Evolutionary conservation across 1,140 invertebrate genomes (phyloP), one percentile per base, ranked within the genome.

Genomic region (Papilio dardanus): DNA sequence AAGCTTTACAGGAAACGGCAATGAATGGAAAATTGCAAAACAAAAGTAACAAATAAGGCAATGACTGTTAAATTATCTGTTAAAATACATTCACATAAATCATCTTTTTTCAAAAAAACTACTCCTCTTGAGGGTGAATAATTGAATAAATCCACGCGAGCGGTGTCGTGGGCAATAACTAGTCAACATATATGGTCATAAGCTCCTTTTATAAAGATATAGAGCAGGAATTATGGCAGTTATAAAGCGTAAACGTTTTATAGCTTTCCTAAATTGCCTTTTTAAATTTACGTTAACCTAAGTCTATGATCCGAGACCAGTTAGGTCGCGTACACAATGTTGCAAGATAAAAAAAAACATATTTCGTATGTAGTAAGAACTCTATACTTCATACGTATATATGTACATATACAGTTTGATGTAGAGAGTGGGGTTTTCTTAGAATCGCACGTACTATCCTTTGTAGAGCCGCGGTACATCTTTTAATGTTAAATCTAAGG

Each of bases 391-490:
- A 87, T 89, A 87, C 87, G 86, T 84, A 87, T 84, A 83, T 83
- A 83, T 75, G 83, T 84, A 90, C 86, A 83, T 84, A 82, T 86
- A 91, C 89, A 92, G 91, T 91, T 92, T 91, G 89, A 89, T 88
- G 88, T 91, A 88, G 88, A 91, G 88, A 91, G 84, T 83, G 87
- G 86, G 86, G 82, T 82, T 87, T 91, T 92, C 89, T 80, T 77
- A 81, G 86, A 90, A 91, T 89, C 31, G 1, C 83, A 85, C 77
- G 85, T 81, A 88, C 86, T 90, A 88, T 88, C 81, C 80, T 81
- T 82, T 81, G 80, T 86, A 85, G 86, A 87, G 87, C 88, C 88
- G 89, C 83, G 78, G 90, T 93, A 92, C 90, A 91, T 91, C 88
- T 89, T 82, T 77, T 67, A 87, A 88, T 87, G 80, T 89, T 88